Conservation (phyloP, 2,888 invertebrate species). For the Acronicta aceris region DNA sequence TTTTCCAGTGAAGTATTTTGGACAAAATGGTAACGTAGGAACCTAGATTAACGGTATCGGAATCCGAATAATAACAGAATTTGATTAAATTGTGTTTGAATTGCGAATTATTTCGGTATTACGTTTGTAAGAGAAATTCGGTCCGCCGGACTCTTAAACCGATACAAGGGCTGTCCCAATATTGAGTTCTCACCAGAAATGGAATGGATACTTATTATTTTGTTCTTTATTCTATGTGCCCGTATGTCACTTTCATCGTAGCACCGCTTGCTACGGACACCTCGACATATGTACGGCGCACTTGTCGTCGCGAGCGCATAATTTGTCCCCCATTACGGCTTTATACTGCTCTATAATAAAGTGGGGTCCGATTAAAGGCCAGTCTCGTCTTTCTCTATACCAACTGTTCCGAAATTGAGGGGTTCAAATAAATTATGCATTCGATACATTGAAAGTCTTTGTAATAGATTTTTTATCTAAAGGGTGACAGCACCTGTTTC, state of each 20-base stretch:
- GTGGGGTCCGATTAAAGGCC: conserved; percentile 82
- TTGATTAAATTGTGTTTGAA: no score
- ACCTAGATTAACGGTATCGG: no score
- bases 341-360: conserved; percentile 76
- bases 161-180: no score
- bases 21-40: no score
- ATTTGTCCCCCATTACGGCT: conserved; percentile 86
- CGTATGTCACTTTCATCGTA: conserved; percentile 61
- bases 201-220: no score
- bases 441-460: conserved; percentile 83
- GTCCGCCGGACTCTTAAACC: no score
- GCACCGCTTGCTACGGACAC: conserved; percentile 81
- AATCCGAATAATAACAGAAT: no score
- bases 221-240: conserved; percentile 9
- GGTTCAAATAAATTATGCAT: conserved; percentile 84
- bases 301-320: conserved; percentile 83
- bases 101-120: no score
- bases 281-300: conserved; percentile 85
- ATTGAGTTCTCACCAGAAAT: no score
- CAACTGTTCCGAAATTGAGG: conserved; percentile 81
- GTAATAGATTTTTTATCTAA: conserved; percentile 78
- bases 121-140: no score
- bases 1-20: no score
- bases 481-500: conserved; percentile 76
- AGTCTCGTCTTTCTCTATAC: conserved; percentile 83